Percentiles rank a stretch among this genome's conserved stretches.
phyloP scores from a whole-genome alignment of 1,140 invertebrate genomes.

The Drosophila pandora region DNA sequence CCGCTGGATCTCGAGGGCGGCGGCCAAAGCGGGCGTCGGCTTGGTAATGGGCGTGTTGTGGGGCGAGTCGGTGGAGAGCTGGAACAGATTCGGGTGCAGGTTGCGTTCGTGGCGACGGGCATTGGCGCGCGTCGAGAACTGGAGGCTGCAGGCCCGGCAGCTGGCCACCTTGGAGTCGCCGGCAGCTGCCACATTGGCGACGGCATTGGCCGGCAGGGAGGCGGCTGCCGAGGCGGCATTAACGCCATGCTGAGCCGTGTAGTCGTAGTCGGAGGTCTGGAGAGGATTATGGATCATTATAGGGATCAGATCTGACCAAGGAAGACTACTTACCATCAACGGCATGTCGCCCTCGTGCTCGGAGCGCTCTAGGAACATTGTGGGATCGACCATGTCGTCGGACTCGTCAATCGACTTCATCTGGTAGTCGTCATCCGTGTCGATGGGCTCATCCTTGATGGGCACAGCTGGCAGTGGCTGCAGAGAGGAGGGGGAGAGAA shows the following conservation, averaged over 20 bases:
- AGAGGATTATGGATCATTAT: not conserved
- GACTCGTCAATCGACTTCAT: constrained; percentile 77
- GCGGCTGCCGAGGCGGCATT: constrained; percentile 60
- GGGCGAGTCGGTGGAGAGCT: constrained; percentile 71
- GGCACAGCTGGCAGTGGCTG: constrained; percentile 79
- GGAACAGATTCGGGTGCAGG: constrained; percentile 81
- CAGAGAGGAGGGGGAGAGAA: not conserved
- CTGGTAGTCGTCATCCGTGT: constrained; percentile 76
- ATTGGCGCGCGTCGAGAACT: constrained; percentile 83
- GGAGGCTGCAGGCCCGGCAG: constrained; percentile 79
- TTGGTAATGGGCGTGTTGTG: constrained; percentile 75
- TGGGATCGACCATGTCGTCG: constrained; percentile 81
- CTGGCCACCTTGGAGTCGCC: constrained; percentile 76
- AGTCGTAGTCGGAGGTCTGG: constrained; percentile 71
- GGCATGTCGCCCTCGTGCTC: constrained; percentile 77
- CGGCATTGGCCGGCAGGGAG: constrained; percentile 55
- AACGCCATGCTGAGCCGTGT: constrained; percentile 65
- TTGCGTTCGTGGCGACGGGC: constrained; percentile 82
- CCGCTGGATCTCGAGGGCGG: constrained; percentile 72
- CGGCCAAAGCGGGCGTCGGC: constrained; percentile 73
- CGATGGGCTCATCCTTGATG: constrained; percentile 81
- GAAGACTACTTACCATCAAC: constrained; percentile 55
- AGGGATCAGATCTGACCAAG: too few relatives aligned
- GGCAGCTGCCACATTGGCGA: constrained; percentile 67
- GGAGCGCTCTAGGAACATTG: constrained; percentile 79